phyloP scores from a whole-genome alignment of 92 coral and sea anemone species.

The Heteractis magnifica region DNA sequence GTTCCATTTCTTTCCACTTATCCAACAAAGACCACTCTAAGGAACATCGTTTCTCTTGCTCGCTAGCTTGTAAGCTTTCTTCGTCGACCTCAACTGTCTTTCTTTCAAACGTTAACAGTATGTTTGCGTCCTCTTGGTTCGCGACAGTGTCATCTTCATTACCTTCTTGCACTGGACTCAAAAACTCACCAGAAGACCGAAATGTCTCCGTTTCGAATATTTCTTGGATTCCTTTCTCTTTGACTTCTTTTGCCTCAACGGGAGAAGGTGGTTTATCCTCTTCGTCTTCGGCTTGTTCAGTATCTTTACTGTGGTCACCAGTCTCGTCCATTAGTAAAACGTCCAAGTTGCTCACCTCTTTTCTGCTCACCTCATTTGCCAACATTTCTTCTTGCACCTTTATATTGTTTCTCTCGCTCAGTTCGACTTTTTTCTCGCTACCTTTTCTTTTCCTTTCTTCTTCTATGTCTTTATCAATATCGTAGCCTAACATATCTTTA shows the following conservation, averaged over 20 bases:
- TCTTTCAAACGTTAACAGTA: not conserved
- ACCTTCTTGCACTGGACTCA: constrained; percentile 8
- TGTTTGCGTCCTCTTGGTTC: not conserved
- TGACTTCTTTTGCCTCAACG: constrained; percentile 24
- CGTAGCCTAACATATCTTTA: constrained; percentile 2
- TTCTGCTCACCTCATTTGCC: constrained; percentile 7
- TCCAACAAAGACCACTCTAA: constrained; percentile 36
- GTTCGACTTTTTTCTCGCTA: not conserved
- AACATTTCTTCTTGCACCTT: constrained; percentile 15
- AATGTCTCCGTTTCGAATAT: constrained; percentile 30
- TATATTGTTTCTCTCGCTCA: not conserved
- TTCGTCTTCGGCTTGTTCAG: not conserved
- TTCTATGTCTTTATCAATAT: constrained; percentile 30
- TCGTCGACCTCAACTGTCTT: constrained; percentile 1
- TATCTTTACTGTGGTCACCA: not conserved
- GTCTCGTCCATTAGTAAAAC: constrained; percentile 14
- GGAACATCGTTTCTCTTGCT: constrained; percentile 25
- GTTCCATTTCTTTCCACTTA: constrained; percentile 40
- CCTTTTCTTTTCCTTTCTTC: constrained; percentile 11
- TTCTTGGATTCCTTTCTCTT: constrained; percentile 23
- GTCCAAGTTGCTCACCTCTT: not conserved
- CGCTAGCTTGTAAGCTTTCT: constrained; percentile 16
- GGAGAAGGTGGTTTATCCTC: constrained; percentile 31
- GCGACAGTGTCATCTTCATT: constrained; percentile 1
- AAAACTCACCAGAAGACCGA: constrained; percentile 16